Conservation (phyloP, 2,888 invertebrate species). For the Physocephala rufipes region DNA sequence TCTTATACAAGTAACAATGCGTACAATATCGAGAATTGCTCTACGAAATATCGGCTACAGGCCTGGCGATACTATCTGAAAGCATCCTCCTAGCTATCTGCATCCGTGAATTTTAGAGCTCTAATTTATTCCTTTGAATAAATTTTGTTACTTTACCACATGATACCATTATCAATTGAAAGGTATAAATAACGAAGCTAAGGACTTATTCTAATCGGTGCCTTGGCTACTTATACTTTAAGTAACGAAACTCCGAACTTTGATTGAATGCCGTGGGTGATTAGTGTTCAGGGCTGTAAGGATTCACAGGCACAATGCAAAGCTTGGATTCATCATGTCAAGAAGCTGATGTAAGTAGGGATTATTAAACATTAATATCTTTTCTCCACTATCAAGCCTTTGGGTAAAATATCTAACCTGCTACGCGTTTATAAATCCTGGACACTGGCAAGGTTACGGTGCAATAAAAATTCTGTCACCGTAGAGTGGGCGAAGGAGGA, state of each 20-base stretch:
- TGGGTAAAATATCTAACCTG: too few relatives aligned
- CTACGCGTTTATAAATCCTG: too few relatives aligned
- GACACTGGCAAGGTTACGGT: too few relatives aligned
- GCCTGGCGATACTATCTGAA: too few relatives aligned
- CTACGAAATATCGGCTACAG: background rate
- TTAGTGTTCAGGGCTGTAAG: conserved; percentile 52
- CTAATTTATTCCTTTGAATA: too few relatives aligned
- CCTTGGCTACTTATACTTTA: conserved; percentile 6
- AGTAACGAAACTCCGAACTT: background rate
- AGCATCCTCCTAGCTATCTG: too few relatives aligned
- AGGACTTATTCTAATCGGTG: background rate
- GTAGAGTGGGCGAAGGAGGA: too few relatives aligned
- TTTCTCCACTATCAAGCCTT: too few relatives aligned
- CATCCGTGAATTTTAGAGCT: too few relatives aligned
- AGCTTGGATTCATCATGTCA: conserved; percentile 74
- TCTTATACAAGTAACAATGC: conserved; percentile 15
- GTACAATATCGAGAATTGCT: conserved; percentile 12
- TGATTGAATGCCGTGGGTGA: conserved; percentile 58
- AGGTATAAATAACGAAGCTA: conserved; percentile 7
- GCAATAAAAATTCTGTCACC: too few relatives aligned
- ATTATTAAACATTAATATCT: background rate
- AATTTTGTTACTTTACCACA: background rate
- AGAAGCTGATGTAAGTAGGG: conserved; percentile 72
- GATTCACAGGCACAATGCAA: conserved; percentile 70
- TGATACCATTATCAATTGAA: background rate